Percentiles rank a stretch among this genome's conserved stretches.
These are phyloP conservation scores for Rhynchomys soricoides DNA, from an alignment of 2,113 vertebrate genomes.

Conservation along the genomic window DNA sequence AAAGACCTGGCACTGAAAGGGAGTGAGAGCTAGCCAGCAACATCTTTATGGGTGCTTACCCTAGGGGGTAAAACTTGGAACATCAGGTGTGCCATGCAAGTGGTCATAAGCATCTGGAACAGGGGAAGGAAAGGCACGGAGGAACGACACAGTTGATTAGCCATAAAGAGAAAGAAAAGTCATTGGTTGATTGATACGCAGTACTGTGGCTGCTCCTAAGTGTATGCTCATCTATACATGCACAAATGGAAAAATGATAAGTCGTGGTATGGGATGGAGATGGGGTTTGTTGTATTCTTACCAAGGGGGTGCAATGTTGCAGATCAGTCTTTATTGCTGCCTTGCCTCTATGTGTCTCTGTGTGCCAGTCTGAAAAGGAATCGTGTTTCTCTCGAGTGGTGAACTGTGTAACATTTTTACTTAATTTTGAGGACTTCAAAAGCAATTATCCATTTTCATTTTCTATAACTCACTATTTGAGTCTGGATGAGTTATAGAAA, in stretches of 20 bases:
- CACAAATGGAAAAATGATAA: neutral
- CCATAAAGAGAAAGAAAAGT: neutral
- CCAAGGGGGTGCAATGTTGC: neutral
- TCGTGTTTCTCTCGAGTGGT: neutral
- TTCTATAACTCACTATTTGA: neutral
- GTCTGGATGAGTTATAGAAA: neutral
- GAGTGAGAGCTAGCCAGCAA: neutral
- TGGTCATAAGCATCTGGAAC: neutral
- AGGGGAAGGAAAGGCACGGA: neutral
- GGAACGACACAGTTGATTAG: neutral
- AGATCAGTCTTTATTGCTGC: neutral
- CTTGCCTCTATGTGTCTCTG: neutral
- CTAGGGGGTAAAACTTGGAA: neutral
- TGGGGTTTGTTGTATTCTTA: neutral
- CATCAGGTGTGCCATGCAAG: neutral
- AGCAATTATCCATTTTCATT: neutral
- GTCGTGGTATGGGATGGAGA: neutral
- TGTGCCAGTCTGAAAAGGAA: neutral
- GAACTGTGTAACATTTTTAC: slow-evolving; percentile 3
- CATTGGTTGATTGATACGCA: neutral
- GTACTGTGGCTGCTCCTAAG: neutral
- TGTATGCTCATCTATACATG: neutral
- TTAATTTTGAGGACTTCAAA: slow-evolving; percentile 38
- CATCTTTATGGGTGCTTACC: neutral
- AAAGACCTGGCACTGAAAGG: neutral